Conservation (phyloP, 35 echinoderm and acorn worm species). For the Stichopus chloronotus region DNA sequence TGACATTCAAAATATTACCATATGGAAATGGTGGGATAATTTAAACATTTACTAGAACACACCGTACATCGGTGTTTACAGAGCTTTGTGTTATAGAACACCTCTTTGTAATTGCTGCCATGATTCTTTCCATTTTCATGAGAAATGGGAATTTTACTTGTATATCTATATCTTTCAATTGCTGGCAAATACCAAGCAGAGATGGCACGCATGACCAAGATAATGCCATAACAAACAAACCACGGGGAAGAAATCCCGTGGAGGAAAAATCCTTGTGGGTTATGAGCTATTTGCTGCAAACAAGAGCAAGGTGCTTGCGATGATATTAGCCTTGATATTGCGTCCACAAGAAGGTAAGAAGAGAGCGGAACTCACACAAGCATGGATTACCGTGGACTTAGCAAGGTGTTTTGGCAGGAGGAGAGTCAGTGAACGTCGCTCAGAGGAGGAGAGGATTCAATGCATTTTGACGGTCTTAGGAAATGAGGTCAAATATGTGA, state of each 20-base stretch:
- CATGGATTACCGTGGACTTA: slow-evolving; percentile 12
- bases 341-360: background rate
- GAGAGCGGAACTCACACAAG: background rate
- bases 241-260: slow-evolving; percentile 1
- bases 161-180: too few species aligned
- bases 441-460: background rate
- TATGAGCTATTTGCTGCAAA: slow-evolving; percentile 33
- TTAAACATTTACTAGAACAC: too few species aligned
- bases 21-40: too few species aligned
- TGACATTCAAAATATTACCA: too few species aligned
- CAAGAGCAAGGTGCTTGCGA: slow-evolving; percentile 20
- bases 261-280: slow-evolving; percentile 17
- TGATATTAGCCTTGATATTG: background rate
- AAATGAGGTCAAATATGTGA: slow-evolving; percentile 48
- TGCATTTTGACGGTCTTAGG: slow-evolving; percentile 3
- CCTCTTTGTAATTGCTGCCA: too few species aligned
- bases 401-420: slow-evolving; percentile 42
- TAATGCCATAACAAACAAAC: slow-evolving; percentile 42
- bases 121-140: too few species aligned
- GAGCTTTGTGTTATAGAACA: too few species aligned
- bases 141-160: too few species aligned
- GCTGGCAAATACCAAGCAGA: background rate
- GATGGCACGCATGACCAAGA: slow-evolving; percentile 23
- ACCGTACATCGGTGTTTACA: too few species aligned
- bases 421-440: background rate